Evolutionary conservation across 2,888 invertebrate genomes (phyloP), one percentile per base, ranked within the genome.

Genomic region (Xanthorhoe spadicearia): DNA sequence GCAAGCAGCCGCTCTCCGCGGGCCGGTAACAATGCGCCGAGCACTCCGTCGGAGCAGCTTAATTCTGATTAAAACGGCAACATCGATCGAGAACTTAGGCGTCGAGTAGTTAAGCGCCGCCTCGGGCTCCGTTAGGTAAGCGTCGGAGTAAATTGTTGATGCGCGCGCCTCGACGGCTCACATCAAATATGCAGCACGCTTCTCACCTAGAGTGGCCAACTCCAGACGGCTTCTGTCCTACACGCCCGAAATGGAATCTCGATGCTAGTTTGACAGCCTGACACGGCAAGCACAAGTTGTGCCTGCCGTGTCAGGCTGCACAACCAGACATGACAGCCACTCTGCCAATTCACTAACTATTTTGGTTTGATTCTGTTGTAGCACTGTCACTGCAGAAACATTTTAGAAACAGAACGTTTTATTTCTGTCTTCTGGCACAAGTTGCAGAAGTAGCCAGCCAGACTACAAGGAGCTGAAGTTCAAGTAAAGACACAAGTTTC

Each of bases 181-280:
- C 82, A 92, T 91, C 85, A 90, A 91, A 91, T 90, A 92, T 90
- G 88, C 85, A 92, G 78, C 80, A 78, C 74, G 75, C 77, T 83
- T 84, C 74, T 78, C 78, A 78, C 81, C 75, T 82, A 77, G 70
- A 78, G 77, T 76, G 78, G 77, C 61, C 77, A 77, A 77, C 72
- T 77, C 74, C 71, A 72, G 71, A 73, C 68, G 73, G 70, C 64
- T 67, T 67, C 61, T 57, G 68, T 74, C 56, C 73, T 61, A 77
- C 78, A 77, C 75, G 73, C 77, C 76, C 76, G 78, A 83, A 84
- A 83, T 83, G 81, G 83, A 85, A 82, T 79, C 79, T 74, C 75
- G 72, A 76, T 76, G 74, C 77, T 69, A 69, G 74, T 78, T 81
- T 80, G 83, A 79, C 84, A 83, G 74, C 68, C 74, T 72, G 74